These are phyloP conservation scores for Cephus pulcher DNA, from an alignment of 2,888 invertebrate genomes.

Conservation along the genomic window DNA sequence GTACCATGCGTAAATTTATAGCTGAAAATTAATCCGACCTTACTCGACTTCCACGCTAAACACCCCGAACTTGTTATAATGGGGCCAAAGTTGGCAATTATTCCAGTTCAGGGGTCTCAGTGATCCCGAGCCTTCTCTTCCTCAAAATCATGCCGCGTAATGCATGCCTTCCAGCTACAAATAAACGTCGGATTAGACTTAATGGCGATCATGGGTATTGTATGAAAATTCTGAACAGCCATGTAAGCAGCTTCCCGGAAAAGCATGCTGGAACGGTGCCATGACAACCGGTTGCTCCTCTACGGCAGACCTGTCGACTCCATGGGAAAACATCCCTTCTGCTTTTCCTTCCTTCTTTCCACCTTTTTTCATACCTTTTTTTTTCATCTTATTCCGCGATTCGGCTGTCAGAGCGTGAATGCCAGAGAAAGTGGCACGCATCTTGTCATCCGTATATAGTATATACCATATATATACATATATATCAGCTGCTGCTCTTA, in stretches of 20 bases:
- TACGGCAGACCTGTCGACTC: neutral
- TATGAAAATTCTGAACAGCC: conserved; percentile 42
- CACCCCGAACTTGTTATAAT: conserved; percentile 9
- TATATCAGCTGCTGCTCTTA: neutral
- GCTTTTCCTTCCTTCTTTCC: neutral
- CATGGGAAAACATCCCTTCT: neutral
- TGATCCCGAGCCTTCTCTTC: conserved; percentile 11
- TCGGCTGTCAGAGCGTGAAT: neutral
- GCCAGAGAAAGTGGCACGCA: neutral
- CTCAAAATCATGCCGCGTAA: neutral
- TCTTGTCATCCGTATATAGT: neutral
- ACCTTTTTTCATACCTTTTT: neutral
- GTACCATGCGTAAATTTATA: conserved; percentile 10
- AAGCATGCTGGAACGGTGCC: conserved; percentile 28
- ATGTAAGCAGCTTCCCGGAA: conserved; percentile 45
- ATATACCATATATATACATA: neutral
- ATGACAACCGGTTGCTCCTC: conserved; percentile 27
- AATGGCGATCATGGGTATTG: conserved; percentile 44
- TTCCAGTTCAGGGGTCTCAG: conserved; percentile 26
- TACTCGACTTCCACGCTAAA: conserved; percentile 2
- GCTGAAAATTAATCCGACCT: conserved; percentile 8
- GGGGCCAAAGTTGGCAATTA: conserved; percentile 29
- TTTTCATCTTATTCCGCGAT: neutral
- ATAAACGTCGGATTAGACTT: conserved; percentile 45
- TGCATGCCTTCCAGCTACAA: conserved; percentile 27